Base-by-base conservation (phyloP, 2,113 vertebrate genomes). In the Pterocles burchelli region DNA sequence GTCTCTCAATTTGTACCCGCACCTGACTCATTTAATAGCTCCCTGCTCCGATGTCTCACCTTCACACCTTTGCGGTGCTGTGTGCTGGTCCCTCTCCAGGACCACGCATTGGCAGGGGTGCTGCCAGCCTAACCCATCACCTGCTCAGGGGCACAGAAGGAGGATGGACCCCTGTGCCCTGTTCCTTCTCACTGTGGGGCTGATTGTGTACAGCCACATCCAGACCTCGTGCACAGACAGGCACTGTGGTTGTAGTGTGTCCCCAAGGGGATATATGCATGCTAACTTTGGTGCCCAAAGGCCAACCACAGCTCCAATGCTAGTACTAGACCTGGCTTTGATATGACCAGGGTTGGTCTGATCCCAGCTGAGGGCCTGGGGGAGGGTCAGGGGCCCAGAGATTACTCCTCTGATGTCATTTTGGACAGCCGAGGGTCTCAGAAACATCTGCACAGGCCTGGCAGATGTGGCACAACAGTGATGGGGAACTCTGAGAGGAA, bases 71-170 rank as follows among this genome's bases (percentile, higher is more conserved):
- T 36, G 12, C 46, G 58, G 12, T 18, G 80, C 49, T 66, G 45
- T 19, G 57, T 29, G 58, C 65, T 71, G 21, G 31, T 28, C 8
- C 45, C n/a, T 74, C 59, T 54, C 36, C 73, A 54, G 49, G 31
- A 46, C 31, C 17, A 7, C 5, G 13, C n/a, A 9, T 21, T 2
- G 0, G 2, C 1, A 3, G 17, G 31, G 41, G 12, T 66, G 26
- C 41, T 62, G 29, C 46, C 68, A 88, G 43, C 57, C 48, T 46
- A 9, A 57, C 38, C 52, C 22, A 19, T 19, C 46, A 36, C 46
- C 49, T 65, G 25, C 63, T 58, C 26, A 58, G 51, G 24, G 59
- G 63, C 41, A 43, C 26, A 55, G 77, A 34, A 51, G 4, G 14
- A 36, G 10, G 34, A 36, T 34, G 59, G 85, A 46, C 1, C 14